Conservation (phyloP, 2,113 vertebrate species). For the Nesogale talazaci region DNA sequence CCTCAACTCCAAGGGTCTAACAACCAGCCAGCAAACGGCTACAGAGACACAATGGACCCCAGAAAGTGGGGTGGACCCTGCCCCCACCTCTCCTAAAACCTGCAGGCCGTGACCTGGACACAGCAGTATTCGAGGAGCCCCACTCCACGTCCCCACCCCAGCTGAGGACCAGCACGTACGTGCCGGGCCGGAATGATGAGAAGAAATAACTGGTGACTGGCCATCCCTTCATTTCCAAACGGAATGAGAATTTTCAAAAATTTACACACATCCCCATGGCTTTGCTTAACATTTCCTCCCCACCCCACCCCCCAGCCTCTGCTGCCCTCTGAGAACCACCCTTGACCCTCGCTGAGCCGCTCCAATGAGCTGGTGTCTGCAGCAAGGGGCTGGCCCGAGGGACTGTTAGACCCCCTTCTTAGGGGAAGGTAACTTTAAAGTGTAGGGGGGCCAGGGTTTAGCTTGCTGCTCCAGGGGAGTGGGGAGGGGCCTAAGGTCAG, state of each 20-base stretch:
- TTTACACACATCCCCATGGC: background rate
- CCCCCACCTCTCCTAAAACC: fast-evolving
- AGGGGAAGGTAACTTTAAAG: background rate
- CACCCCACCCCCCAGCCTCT: no score
- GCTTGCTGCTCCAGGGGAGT: background rate
- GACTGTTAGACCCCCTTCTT: background rate
- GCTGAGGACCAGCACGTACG: no score
- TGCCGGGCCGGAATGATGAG: background rate
- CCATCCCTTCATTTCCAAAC: background rate
- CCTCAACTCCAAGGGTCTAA: background rate
- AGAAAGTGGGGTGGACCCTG: background rate
- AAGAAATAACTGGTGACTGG: background rate
- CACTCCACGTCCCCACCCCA: no score
- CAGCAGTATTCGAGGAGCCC: background rate
- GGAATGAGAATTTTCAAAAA: background rate
- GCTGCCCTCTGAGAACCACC: no score
- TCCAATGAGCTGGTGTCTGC: background rate
- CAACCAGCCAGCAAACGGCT: no score
- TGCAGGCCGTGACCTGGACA: no score
- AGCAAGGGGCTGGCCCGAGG: background rate
- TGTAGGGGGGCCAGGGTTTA: background rate
- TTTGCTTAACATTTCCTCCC: background rate
- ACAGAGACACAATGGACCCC: background rate
- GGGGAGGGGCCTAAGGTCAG: background rate
- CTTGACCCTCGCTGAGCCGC: no score